A percentile compares a stretch with the other conserved stretches of the same genome.
Evolutionary conservation across 2,888 invertebrate species (phyloP).

Genomic region (Danaus chrysippus): DNA sequence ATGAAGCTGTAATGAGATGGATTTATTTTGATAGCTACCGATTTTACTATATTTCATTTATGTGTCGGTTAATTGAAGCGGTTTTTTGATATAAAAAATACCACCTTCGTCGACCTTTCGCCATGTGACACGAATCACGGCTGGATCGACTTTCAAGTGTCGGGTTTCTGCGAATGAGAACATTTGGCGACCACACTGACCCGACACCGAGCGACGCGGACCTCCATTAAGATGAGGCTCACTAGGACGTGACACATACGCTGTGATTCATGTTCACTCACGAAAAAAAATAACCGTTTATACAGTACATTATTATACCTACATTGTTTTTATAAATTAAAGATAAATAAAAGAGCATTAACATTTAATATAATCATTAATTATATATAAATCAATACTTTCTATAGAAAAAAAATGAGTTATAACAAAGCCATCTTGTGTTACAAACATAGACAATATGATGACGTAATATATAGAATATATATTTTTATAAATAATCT

Average conservation of each 20-base stretch:
- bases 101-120: conserved; percentile 68
- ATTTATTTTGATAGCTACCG: conserved; percentile 69
- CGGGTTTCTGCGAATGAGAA: conserved; percentile 58
- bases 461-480: conserved; percentile 63
- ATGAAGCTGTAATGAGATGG: conserved; percentile 67
- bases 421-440: conserved; percentile 23
- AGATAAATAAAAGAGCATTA: neutral
- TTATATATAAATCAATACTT: neutral
- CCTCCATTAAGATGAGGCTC: conserved; percentile 51
- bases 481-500: conserved; percentile 64
- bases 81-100: conserved; percentile 64
- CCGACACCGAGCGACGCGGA: conserved; percentile 57
- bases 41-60: conserved; percentile 65
- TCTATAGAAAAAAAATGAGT: no score
- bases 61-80: conserved; percentile 42
- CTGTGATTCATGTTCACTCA: conserved; percentile 37
- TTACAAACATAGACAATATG: conserved; percentile 37
- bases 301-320: neutral
- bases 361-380: conserved; percentile 11
- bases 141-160: conserved; percentile 50
- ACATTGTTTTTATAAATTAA: no score
- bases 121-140: conserved; percentile 69
- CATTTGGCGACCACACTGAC: conserved; percentile 68
- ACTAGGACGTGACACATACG: conserved; percentile 48
- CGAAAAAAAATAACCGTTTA: conserved; percentile 3